Conservation (phyloP, 2,797 vertebrate genomes). For the Pelochelys cantorii region DNA sequence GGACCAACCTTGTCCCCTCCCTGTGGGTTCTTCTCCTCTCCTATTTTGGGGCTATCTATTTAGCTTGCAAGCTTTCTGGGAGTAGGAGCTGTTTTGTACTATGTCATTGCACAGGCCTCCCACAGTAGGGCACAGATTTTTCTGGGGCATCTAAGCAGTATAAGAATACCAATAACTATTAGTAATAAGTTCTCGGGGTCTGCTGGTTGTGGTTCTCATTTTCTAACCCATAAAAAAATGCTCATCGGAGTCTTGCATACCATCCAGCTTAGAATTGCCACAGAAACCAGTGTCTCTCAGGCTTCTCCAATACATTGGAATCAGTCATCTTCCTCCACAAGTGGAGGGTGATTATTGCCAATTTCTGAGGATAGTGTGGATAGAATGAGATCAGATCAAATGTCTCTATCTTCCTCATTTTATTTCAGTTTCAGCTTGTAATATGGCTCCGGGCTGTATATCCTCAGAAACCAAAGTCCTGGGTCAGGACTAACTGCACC, state of each 20-base stretch:
- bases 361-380: background rate
- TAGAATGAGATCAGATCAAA: background rate
- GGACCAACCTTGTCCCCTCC: background rate
- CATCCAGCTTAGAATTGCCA: background rate
- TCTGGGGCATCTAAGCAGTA: background rate
- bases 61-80: background rate
- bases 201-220: background rate
- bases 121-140: fast-evolving
- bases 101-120: fast-evolving
- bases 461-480: conserved; percentile 52
- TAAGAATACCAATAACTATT: background rate
- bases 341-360: conserved; percentile 4
- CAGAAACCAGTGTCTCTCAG: conserved; percentile 19
- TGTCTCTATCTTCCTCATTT: background rate
- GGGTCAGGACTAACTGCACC: conserved; percentile 31
- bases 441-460: background rate
- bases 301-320: background rate
- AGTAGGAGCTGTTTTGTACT: background rate
- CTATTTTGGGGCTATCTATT: background rate
- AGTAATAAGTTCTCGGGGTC: background rate
- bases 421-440: conserved; percentile 28
- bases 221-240: background rate
- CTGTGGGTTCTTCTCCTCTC: background rate
- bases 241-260: background rate
- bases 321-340: conserved; percentile 8